Evolutionary conservation across 2,888 invertebrate genomes (phyloP), one percentile per base, ranked within the genome.

Genomic region (Nomada ferruginata): DNA sequence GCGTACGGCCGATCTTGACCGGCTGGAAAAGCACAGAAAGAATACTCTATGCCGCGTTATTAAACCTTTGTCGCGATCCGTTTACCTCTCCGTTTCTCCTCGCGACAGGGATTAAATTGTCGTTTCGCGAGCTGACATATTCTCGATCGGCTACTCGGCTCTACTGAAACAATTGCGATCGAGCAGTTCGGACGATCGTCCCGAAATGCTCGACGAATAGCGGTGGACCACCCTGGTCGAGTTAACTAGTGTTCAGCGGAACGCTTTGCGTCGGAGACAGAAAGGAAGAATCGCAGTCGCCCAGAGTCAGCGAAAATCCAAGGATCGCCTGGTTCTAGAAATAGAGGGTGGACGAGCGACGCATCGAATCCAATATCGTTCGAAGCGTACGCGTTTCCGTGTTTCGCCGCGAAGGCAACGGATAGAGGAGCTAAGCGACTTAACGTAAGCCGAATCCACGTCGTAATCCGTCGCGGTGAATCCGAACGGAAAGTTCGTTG

Each of bases 381-480:
- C 5, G 13, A 13, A 52, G 50, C 59, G 60, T 57, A 26, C 20
- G 64, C 61, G 72, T 64, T 78, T 73, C 72, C 75, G 57, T 63
- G 61, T 53, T 44, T 26, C 59, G 61, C 26, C 55, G 2, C 18
- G 52, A 20, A 20, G 65, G 63, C 44, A 63, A 61, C 72, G 70
- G 71, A 76, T 65, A 75, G 80, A 87, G 84, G 84, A 57, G 66
- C 72, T 87, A 90, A 90, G 90, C 90, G 65, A 87, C 90, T 91
- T 88, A 89, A 47, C 84, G 84, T 76, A 84, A 88, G 86, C 87
- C 87, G 86, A 90, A 90, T 89, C 89, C 90, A 68, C 64, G 81
- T 85, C 77, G 85, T 87, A 89, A 89, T 91, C 89, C 89, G 63
- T 84, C 80, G 82, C 80, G 86, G 86, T 76, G 87, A 88, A 90